Conservation (phyloP, 2,113 vertebrate species). For the Sylvilagus bachmani region DNA sequence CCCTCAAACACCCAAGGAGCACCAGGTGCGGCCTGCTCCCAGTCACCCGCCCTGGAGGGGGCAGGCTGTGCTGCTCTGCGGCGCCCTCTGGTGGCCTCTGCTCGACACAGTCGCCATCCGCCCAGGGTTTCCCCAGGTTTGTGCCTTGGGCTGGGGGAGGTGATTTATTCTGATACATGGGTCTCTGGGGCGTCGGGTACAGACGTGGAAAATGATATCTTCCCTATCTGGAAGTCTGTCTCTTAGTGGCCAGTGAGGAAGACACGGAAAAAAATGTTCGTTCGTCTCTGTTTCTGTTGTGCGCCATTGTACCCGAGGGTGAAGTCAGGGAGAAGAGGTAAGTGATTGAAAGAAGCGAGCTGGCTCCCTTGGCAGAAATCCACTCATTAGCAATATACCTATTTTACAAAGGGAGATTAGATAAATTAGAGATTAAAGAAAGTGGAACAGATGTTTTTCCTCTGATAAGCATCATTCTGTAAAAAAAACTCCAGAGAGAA, state of each 20-base stretch:
- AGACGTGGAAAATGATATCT: background rate
- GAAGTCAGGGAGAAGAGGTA: constrained; percentile 44
- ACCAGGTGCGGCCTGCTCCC: background rate
- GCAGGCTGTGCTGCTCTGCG: constrained; percentile 70
- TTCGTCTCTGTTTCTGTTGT: constrained; percentile 52
- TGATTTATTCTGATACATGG: background rate
- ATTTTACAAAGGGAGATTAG: constrained; percentile 78
- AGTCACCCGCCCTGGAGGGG: constrained; percentile 43
- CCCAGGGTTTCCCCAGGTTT: background rate
- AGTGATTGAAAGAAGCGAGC: constrained; percentile 67
- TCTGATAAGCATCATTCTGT: constrained; percentile 80
- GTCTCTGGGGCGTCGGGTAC: background rate
- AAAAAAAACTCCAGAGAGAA: constrained; percentile 68
- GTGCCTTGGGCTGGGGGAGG: background rate
- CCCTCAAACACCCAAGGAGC: background rate
- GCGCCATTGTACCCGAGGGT: constrained; percentile 38
- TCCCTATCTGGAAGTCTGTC: background rate
- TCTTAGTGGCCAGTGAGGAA: constrained; percentile 40
- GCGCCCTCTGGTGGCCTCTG: constrained; percentile 80
- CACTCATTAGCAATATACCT: constrained; percentile 77
- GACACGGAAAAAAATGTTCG: constrained; percentile 2
- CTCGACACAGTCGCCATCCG: background rate
- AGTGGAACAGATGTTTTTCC: constrained; percentile 80
- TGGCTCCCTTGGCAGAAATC: constrained; percentile 70
- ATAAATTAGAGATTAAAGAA: constrained; percentile 82